Evolutionary conservation across 2,888 invertebrate species (phyloP).

Genomic region (Subacronicta megacephala): DNA sequence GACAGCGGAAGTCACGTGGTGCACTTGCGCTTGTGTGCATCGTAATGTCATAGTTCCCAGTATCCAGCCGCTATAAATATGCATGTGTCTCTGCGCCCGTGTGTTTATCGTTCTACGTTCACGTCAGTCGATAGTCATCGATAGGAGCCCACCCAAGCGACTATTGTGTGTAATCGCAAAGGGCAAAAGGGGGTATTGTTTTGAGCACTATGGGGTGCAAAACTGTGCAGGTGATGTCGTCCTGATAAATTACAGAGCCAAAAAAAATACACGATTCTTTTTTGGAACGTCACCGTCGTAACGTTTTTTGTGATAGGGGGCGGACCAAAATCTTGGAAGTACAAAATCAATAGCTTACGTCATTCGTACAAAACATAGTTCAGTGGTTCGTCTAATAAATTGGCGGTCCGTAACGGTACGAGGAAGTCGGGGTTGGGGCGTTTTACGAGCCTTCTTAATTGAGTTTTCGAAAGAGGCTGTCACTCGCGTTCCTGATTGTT

Average conservation of each 20-base stretch:
- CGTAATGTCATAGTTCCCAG: conserved; percentile 81
- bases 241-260: conserved; percentile 62
- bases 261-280: conserved; percentile 21
- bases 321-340: conserved; percentile 16
- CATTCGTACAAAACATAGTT: conserved; percentile 55
- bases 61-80: conserved; percentile 79
- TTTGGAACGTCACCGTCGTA: conserved; percentile 8
- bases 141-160: conserved; percentile 77
- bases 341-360: conserved; percentile 40
- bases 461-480: conserved; percentile 68
- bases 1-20: conserved; percentile 82
- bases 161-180: conserved; percentile 69
- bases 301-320: conserved; percentile 17
- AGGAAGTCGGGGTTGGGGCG: conserved; percentile 53
- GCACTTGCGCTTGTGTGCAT: conserved; percentile 71
- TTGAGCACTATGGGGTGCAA: conserved; percentile 61
- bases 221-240: conserved; percentile 72
- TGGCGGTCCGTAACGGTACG: conserved; percentile 62
- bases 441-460: conserved; percentile 72
- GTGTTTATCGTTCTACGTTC: conserved; percentile 58
- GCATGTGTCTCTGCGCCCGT: conserved; percentile 63
- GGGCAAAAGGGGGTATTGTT: conserved; percentile 74
- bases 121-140: conserved; percentile 54
- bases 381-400: conserved; percentile 68
- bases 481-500: conserved; percentile 51